These are phyloP conservation scores for Reinhardtius hippoglossoides DNA, from an alignment of 2,113 vertebrate species.

Conservation along the genomic window DNA sequence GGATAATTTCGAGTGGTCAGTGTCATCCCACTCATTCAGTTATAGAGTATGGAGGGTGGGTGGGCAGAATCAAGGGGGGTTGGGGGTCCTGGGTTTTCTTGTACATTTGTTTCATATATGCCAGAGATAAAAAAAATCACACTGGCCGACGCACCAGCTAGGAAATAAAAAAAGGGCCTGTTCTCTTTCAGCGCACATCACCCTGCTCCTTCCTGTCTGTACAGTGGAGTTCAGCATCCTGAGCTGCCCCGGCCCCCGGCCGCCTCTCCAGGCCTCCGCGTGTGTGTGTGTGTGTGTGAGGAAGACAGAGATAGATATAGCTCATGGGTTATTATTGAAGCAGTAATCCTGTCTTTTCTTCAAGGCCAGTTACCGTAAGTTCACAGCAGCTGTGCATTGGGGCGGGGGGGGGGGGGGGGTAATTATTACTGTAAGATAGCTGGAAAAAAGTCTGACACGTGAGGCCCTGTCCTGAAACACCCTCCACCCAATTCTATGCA, in stretches of 20 bases:
- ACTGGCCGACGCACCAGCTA: slow-evolving; percentile 35
- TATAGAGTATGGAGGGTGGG: slow-evolving; percentile 4
- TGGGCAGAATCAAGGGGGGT: background rate
- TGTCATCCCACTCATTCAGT: slow-evolving; percentile 20
- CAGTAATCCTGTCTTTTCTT: slow-evolving; percentile 62
- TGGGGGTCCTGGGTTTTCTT: slow-evolving; percentile 13
- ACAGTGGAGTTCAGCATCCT: slow-evolving; percentile 40
- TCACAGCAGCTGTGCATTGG: slow-evolving; percentile 29
- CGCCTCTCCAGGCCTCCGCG: slow-evolving; percentile 38
- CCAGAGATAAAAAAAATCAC: slow-evolving; percentile 23
- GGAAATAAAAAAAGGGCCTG: slow-evolving; percentile 6
- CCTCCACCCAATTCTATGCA: slow-evolving; percentile 58
- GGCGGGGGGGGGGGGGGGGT: slow-evolving; percentile 12
- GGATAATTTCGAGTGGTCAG: slow-evolving; percentile 42
- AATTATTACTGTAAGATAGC: slow-evolving; percentile 40
- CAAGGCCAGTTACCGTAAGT: slow-evolving; percentile 51
- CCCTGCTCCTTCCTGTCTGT: slow-evolving; percentile 46
- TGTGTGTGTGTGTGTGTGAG: background rate
- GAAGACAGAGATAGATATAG: slow-evolving; percentile 5
- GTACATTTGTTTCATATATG: slow-evolving; percentile 51
- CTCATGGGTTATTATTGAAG: slow-evolving; percentile 58
- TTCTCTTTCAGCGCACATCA: slow-evolving; percentile 36
- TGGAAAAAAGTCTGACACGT: slow-evolving; percentile 4
- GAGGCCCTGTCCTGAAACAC: slow-evolving; percentile 35
- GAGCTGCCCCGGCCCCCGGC: slow-evolving; percentile 29